These are phyloP conservation scores for Drosophila littoralis DNA, from an alignment of 1,140 invertebrate genomes.

Conservation along the genomic window DNA sequence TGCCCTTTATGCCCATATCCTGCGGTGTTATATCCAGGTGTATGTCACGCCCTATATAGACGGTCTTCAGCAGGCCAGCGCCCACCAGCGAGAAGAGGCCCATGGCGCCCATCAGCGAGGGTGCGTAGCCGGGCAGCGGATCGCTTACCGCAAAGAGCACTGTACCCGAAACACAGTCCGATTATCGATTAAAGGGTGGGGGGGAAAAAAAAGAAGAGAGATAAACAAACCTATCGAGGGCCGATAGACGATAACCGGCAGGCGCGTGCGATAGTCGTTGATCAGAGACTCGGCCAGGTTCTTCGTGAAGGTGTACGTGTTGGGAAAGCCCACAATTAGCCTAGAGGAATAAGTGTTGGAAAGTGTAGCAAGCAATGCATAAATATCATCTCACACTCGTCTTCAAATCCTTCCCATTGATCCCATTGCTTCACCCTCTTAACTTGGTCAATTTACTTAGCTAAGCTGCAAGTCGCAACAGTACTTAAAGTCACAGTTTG, in stretches of 20 bases:
- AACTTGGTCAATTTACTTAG: too few species aligned
- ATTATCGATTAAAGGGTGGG: not conserved
- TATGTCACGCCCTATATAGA: conserved; percentile 48
- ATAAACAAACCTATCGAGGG: conserved; percentile 90
- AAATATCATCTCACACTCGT: too few species aligned
- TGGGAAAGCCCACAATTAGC: conserved; percentile 89
- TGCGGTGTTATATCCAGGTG: conserved; percentile 72
- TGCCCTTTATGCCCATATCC: conserved; percentile 62
- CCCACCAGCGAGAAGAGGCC: conserved; percentile 72
- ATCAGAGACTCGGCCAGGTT: conserved; percentile 91
- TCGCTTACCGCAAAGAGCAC: conserved; percentile 64
- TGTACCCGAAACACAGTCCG: conserved; percentile 9
- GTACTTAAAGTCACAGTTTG: not conserved
- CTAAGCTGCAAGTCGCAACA: not conserved
- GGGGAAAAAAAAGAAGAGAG: too few species aligned
- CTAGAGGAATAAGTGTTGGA: conserved; percentile 70
- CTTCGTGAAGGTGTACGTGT: conserved; percentile 95
- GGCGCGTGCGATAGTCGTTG: conserved; percentile 87
- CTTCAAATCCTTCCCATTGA: too few species aligned
- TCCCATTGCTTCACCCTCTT: too few species aligned
- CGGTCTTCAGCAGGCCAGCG: conserved; percentile 66
- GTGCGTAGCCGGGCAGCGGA: conserved; percentile 67
- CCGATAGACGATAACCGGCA: conserved; percentile 94
- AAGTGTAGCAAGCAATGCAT: not conserved
- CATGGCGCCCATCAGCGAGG: conserved; percentile 75